A percentile compares a stretch with the other conserved stretches of the same genome.
Evolutionary conservation across 2,113 vertebrate species (phyloP).

Genomic region (Barbus barbus): DNA sequence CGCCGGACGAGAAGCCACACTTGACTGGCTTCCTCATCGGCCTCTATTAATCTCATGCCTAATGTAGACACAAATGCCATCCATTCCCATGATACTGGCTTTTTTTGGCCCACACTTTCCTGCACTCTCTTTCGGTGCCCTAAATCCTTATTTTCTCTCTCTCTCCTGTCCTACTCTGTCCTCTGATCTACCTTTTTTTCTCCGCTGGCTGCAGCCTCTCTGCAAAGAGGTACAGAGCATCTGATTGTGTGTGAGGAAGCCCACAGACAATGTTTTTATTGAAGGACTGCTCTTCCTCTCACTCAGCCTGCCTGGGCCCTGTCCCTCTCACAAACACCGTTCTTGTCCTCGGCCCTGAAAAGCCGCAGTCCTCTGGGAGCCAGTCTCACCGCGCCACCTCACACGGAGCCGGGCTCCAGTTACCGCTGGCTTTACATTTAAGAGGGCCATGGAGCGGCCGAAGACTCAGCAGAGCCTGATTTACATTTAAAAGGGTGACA

Average conservation of each 20-base stretch:
- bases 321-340: slow-evolving; percentile 72
- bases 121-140: slow-evolving; percentile 16
- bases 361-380: slow-evolving; percentile 66
- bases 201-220: slow-evolving; percentile 50
- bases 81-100: slow-evolving; percentile 37
- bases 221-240: slow-evolving; percentile 63
- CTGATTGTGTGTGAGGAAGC: slow-evolving; percentile 69
- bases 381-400: slow-evolving; percentile 64
- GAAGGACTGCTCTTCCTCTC: slow-evolving; percentile 80
- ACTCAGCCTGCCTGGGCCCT: slow-evolving; percentile 65
- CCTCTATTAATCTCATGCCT: neutral
- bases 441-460: slow-evolving; percentile 48
- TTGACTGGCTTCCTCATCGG: neutral
- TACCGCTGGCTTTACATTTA: slow-evolving; percentile 68
- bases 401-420: slow-evolving; percentile 68
- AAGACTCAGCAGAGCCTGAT: slow-evolving; percentile 55
- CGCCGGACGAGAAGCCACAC: neutral
- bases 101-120: no score
- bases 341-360: slow-evolving; percentile 79
- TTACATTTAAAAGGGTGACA: slow-evolving; percentile 74
- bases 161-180: slow-evolving; percentile 42
- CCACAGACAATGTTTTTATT: slow-evolving; percentile 83
- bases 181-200: slow-evolving; percentile 59
- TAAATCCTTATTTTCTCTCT: slow-evolving; percentile 32
- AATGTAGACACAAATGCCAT: slow-evolving; percentile 26